Evolutionary conservation across 1,140 invertebrate genomes (phyloP), one percentile per base, ranked within the genome.

Genomic region (Drosophila lini): DNA sequence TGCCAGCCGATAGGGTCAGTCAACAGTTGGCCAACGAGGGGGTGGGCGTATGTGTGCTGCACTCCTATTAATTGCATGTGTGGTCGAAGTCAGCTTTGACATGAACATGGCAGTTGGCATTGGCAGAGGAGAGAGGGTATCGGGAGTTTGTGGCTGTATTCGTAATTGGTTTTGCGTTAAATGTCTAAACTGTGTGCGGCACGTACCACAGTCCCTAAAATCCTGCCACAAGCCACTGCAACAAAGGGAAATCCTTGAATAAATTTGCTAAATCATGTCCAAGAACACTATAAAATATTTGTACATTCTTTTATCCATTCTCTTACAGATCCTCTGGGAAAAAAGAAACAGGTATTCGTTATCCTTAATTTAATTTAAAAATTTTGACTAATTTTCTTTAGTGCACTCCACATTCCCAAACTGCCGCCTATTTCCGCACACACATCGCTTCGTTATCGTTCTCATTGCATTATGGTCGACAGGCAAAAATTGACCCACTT

Each of bases 21-120:
- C 82, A 86, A 88, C 84, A 86, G 83, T 88, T 86, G 82, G 80
- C 80, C 71, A 73, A 36, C 45, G 44, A 19, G 60, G n/a, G 6
- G n/a, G 6, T 34, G 6, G 38, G 9, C 16, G 36, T 15, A 40
- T 36, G 40, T 25, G 5, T 38, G 44, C 59, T 55, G 67, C 78
- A 70, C 81, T 76, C 44, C 50, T 65, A 80, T 73, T 88, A 82
- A 88, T 86, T 86, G 85, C 80, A 77, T 83, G 76, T 76, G 76
- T 64, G 82, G 63, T 56, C 41, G 53, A 38, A 71, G 47, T 53
- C 36, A 74, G 68, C 70, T 82, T 73, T 76, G 83, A 74, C 63
- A 81, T 77, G 78, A 60, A 65, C 68, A 80, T 76, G 78, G 55
- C 74, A 76, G 55, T 55, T 62, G 62, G 55, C 74, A 77, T 52